Conservation (phyloP, 2,797 vertebrate species). For the Acanthurus leucopareius region DNA sequence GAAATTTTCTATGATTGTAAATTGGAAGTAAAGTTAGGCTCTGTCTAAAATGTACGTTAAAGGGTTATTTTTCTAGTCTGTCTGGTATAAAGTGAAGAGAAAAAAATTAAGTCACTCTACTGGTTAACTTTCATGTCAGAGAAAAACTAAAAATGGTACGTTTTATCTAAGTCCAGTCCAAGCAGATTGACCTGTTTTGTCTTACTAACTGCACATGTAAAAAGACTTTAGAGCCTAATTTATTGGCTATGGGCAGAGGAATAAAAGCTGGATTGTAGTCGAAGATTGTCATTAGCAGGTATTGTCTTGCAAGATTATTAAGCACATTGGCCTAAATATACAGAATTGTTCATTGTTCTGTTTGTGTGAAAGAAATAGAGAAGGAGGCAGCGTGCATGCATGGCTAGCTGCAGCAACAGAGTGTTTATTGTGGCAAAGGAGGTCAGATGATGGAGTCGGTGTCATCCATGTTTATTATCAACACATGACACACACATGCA, state of each 20-base stretch:
- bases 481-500: constrained; percentile 26
- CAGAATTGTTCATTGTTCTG: constrained; percentile 10
- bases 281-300: neutral
- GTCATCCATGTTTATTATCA: constrained; percentile 54
- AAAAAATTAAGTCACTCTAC: no score
- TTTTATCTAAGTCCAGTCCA: no score
- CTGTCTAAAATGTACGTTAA: no score
- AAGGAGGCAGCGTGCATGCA: neutral
- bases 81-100: no score
- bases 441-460: constrained; percentile 42
- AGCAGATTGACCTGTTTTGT: no score
- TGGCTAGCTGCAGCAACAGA: constrained; percentile 9
- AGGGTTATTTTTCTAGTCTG: no score
- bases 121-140: no score
- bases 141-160: no score
- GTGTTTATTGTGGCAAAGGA: constrained; percentile 45
- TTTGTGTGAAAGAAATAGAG: neutral
- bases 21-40: no score
- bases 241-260: neutral
- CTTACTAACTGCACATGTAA: no score
- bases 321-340: constrained; percentile 9
- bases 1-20: no score
- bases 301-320: neutral
- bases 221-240: no score
- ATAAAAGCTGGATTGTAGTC: neutral